Evolutionary conservation across 2,888 invertebrate species (phyloP), one percentile per base, ranked within the genome.

Genomic region (Heliconius ethilla): DNA sequence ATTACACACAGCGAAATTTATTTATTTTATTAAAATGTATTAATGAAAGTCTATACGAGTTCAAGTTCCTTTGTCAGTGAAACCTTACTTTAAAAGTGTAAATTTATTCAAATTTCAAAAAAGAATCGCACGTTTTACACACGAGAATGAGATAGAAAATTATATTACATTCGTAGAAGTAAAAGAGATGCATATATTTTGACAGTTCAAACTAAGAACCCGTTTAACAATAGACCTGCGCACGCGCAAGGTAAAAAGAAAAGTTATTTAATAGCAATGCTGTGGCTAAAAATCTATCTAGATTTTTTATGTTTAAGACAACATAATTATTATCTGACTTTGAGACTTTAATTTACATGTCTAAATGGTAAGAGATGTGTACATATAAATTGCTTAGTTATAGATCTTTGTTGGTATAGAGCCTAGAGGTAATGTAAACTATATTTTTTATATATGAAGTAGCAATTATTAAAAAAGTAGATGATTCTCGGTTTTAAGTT

Each of bases 41-140:
- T 77, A 80, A 78, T 80, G 80, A 80, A 83, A 84, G 78, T 82
- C 82, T 80, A 81, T 75, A 62, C 76, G 86, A 87, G 91, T 88
- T 91, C 90, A 89, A 87, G 82, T 86, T 90, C 89, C 91, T 86
- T 84, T 83, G 83, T 84, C 86, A 88, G 87, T 84, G 79, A 83
- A 84, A 84, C 85, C 86, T 89, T 90, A 88, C 90, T 90, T 90
- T 92, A 88, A 91, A 92, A 91, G 92, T 92, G 92, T 92, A 93
- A 93, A 93, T 92, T 92, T 93, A 93, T 93, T 92, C 89, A 92
- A 92, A 92, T 92, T 92, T 90, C 86, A 81, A 91, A 91, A 91
- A 92, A 91, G 90, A 89, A 87, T 84, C 85, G 83, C 85, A 87
- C 86, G 87, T 88, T 86, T 84, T 88, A 66, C 73, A 59, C 51